These are phyloP conservation scores for Helostoma temminkii DNA, from an alignment of 2,797 vertebrate genomes.

Conservation along the genomic window DNA sequence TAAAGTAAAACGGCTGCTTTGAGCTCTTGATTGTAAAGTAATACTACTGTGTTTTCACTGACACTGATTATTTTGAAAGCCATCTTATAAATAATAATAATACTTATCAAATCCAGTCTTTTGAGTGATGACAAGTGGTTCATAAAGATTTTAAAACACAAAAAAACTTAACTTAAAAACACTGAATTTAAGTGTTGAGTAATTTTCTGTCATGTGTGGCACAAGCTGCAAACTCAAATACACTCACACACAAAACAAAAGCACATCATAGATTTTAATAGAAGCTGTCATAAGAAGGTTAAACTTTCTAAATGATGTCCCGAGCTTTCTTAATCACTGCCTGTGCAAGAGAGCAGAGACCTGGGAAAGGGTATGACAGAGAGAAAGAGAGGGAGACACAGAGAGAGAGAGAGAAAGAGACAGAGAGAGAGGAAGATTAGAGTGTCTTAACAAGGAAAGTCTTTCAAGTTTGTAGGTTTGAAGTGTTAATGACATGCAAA, in stretches of 20 bases:
- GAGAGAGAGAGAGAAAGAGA: slow-evolving; percentile 55
- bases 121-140: neutral
- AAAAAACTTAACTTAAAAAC: neutral
- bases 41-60: neutral
- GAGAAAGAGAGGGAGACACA: slow-evolving; percentile 22
- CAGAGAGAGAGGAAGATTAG: slow-evolving; percentile 73
- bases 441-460: slow-evolving; percentile 83
- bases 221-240: neutral
- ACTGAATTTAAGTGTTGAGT: neutral
- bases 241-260: slow-evolving; percentile 6
- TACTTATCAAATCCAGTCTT: neutral
- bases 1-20: slow-evolving; percentile 36
- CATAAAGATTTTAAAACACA: neutral
- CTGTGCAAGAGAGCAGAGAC: slow-evolving; percentile 60
- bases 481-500: slow-evolving; percentile 89
- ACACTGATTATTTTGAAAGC: too few relatives aligned
- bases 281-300: slow-evolving; percentile 70
- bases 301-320: slow-evolving; percentile 81
- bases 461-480: slow-evolving; percentile 88
- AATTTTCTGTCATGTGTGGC: slow-evolving; percentile 1
- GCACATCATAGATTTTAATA: slow-evolving; percentile 16
- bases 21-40: slow-evolving; percentile 27
- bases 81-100: too few relatives aligned
- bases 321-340: slow-evolving; percentile 70
- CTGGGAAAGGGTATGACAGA: slow-evolving; percentile 50